Conservation (phyloP, 2,113 vertebrate genomes). For the Cyprinodon tularosa region DNA sequence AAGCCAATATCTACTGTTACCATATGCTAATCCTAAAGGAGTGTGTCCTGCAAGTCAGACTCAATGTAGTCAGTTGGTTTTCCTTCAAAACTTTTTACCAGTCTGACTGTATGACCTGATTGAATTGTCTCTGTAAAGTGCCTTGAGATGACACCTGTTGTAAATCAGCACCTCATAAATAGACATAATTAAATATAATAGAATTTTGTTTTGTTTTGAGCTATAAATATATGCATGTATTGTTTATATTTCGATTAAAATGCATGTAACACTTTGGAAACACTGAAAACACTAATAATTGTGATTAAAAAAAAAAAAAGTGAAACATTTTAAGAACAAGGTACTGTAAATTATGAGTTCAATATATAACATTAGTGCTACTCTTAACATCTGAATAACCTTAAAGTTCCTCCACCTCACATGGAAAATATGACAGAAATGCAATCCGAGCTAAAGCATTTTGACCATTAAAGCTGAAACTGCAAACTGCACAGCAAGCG, state of each 20-base stretch:
- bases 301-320: background rate
- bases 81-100: no score
- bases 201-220: no score
- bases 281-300: no score
- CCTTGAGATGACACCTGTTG: no score
- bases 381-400: slow-evolving; percentile 10
- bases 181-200: no score
- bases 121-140: no score
- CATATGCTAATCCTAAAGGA: no score
- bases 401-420: slow-evolving; percentile 9
- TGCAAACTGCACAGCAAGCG: slow-evolving; percentile 6
- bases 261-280: background rate
- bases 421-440: slow-evolving; percentile 6
- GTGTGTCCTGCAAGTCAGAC: no score
- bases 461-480: slow-evolving; percentile 11
- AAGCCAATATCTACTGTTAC: no score
- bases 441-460: background rate
- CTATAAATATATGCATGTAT: background rate
- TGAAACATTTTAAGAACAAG: background rate
- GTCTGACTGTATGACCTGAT: no score
- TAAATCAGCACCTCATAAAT: no score
- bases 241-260: background rate
- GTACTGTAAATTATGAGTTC: background rate
- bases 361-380: background rate
- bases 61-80: no score